Evolutionary conservation across 2,113 vertebrate species (phyloP).

Genomic region (Indicator maculatus): DNA sequence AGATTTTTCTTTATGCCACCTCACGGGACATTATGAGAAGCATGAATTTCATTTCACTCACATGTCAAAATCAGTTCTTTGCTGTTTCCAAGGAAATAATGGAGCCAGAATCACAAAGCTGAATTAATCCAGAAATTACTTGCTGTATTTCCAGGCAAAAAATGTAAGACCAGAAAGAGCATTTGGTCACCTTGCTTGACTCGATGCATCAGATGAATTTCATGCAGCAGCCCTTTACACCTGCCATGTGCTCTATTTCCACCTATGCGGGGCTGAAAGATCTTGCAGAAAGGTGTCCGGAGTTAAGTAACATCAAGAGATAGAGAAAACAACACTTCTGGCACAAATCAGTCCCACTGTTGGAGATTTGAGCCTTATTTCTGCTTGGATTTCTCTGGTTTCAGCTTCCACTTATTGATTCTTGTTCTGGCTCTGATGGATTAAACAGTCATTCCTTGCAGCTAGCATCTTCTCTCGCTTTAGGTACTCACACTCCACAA

Average conservation of each 20-base stretch:
- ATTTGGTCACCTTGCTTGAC: background rate
- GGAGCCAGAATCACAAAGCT: background rate
- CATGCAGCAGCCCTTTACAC: background rate
- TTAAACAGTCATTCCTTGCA: conserved; percentile 38
- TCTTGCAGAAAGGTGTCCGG: conserved; percentile 18
- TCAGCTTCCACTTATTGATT: conserved; percentile 42
- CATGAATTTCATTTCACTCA: background rate
- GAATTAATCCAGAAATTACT: conserved; percentile 18
- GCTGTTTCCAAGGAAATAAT: background rate
- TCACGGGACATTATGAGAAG: background rate
- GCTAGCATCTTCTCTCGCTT: background rate
- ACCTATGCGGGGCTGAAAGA: background rate
- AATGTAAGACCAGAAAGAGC: background rate
- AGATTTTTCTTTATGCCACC: background rate
- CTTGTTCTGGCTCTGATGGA: conserved; percentile 20
- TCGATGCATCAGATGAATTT: background rate
- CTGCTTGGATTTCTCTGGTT: conserved; percentile 39
- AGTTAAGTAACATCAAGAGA: background rate
- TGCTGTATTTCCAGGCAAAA: background rate
- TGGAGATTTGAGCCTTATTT: conserved; percentile 16
- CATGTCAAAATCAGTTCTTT: conserved; percentile 5
- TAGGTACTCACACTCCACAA: conserved; percentile 8
- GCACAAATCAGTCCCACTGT: conserved; percentile 3
- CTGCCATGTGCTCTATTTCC: background rate
- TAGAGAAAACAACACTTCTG: background rate